Conservation (phyloP, 2,797 vertebrate genomes). For the Brachyrhaphis roseni region DNA sequence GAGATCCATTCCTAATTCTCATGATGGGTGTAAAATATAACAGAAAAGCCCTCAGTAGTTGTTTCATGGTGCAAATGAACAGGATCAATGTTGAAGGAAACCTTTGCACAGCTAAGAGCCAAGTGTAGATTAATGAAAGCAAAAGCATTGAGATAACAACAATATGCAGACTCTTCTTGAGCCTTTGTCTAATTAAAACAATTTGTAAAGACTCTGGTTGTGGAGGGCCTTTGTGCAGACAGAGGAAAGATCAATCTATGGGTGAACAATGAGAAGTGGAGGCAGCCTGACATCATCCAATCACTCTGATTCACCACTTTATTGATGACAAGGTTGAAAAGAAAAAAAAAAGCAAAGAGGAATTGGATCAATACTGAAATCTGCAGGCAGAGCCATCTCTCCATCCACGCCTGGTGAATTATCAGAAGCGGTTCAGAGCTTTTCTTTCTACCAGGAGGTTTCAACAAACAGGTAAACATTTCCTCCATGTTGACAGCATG, state of each 20-base stretch:
- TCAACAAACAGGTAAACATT: not conserved
- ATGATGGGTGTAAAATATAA: not conserved
- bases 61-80: not conserved
- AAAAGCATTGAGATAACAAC: not conserved
- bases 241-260: constrained; percentile 4
- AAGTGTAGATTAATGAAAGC: not conserved
- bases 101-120: not conserved
- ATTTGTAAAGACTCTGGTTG: not conserved
- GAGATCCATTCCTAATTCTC: not conserved
- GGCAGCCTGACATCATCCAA: not conserved
- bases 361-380: not conserved
- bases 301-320: not conserved
- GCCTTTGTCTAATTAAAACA: not conserved
- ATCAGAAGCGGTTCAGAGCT: constrained; percentile 1
- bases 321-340: not conserved
- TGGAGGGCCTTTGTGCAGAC: not conserved
- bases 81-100: not conserved
- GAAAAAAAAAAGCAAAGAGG: not conserved
- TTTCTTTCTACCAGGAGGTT: not conserved
- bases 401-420: not conserved
- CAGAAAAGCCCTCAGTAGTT: no score
- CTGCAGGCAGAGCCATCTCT: not conserved
- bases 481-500: not conserved
- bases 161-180: not conserved
- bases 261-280: constrained; percentile 2